A percentile compares a stretch with the other conserved stretches of the same genome.
Evolutionary conservation across 2,113 vertebrate species (phyloP).

Genomic region (Galbula dea): DNA sequence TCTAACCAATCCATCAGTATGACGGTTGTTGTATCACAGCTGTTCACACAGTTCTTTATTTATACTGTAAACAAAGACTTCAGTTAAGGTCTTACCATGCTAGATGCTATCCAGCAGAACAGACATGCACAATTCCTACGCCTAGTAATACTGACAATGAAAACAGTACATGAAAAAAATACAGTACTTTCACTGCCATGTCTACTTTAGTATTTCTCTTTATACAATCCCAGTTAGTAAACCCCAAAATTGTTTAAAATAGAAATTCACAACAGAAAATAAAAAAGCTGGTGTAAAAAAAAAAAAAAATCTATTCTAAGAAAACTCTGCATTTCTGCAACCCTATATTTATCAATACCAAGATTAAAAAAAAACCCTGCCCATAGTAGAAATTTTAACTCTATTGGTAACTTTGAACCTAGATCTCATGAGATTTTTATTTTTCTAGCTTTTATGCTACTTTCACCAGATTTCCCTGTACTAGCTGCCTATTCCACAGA

Average conservation of each 20-base stretch:
- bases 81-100: not conserved
- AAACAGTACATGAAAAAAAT: not conserved
- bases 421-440: not conserved
- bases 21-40: not conserved
- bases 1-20: not conserved
- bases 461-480: not conserved
- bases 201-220: not conserved
- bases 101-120: not conserved
- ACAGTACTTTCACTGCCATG: not conserved
- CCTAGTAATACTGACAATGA: not conserved
- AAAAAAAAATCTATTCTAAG: not conserved
- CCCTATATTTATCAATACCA: not conserved
- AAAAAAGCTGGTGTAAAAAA: not conserved
- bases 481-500: not conserved
- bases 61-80: not conserved
- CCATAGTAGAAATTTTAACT: not conserved
- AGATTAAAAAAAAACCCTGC: not conserved
- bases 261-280: not conserved
- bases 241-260: not conserved
- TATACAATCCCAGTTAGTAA: not conserved
- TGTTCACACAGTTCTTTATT: not conserved
- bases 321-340: not conserved
- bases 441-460: not conserved
- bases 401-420: not conserved
- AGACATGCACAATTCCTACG: not conserved